Conservation (phyloP, 2,113 vertebrate genomes). For the Nanorana parkeri region DNA sequence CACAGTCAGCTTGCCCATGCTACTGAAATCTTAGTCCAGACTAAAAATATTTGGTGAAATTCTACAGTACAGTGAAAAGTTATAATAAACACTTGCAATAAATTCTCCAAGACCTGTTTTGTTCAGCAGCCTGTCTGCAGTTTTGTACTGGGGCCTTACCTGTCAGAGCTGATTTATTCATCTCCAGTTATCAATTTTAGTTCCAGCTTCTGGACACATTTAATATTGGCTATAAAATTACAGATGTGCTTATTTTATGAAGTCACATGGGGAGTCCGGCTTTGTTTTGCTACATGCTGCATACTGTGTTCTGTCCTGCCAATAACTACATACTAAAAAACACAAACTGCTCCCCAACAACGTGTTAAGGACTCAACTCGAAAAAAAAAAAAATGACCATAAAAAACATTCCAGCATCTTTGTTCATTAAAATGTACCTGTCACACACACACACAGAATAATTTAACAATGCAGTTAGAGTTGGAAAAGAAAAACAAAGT, state of each 20-base stretch:
- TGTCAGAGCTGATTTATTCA: constrained; percentile 26
- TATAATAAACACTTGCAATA: not conserved
- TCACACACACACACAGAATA: too few species aligned
- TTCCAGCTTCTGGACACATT: constrained; percentile 1
- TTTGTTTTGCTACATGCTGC: constrained; percentile 1
- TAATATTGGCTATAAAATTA: constrained; percentile 15
- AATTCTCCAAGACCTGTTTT: not conserved
- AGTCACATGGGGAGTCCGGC: constrained; percentile 11
- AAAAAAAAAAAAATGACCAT: not conserved
- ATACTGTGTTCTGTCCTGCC: not conserved
- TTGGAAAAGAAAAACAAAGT: too few species aligned
- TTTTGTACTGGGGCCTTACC: not conserved
- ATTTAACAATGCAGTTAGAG: too few species aligned
- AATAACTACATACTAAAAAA: not conserved
- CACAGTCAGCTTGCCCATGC: too few species aligned
- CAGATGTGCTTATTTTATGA: constrained; percentile 36
- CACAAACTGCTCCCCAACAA: not conserved
- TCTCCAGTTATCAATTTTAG: constrained; percentile 20
- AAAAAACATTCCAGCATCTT: too few species aligned
- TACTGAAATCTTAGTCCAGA: too few species aligned
- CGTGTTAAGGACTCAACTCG: not conserved
- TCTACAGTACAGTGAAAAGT: not conserved
- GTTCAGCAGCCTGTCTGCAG: not conserved
- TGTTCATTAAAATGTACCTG: too few species aligned
- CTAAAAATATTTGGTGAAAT: not conserved